Percentiles rank a stretch among this genome's conserved stretches.
phyloP scores from a whole-genome alignment of 2,888 invertebrate genomes.

The Chaetogeoica ovagalla region DNA sequence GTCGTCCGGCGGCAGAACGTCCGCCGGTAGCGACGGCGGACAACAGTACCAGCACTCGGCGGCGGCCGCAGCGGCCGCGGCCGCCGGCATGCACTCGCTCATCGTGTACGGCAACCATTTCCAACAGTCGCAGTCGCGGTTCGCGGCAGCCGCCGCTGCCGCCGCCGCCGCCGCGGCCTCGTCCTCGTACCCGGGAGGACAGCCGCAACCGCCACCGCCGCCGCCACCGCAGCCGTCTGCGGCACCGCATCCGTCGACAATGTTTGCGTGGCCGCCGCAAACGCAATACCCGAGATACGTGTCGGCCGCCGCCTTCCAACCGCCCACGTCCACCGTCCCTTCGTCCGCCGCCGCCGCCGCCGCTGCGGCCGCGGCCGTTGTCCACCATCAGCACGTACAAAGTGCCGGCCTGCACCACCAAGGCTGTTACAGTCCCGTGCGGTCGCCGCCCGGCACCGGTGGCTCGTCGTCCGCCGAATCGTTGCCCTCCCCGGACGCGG shows the following conservation, averaged over 20 bases:
- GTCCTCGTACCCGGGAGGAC: slow-evolving; percentile 54
- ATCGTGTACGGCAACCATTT: slow-evolving; percentile 44
- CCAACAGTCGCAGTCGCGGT: slow-evolving; percentile 66
- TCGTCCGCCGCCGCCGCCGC: slow-evolving; percentile 9
- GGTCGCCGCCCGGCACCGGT: slow-evolving; percentile 35
- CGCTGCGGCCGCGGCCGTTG: background rate
- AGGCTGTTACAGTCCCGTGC: slow-evolving; percentile 46
- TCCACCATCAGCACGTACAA: slow-evolving; percentile 17
- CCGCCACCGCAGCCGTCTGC: slow-evolving; percentile 57
- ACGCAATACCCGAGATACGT: no score
- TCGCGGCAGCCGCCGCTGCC: slow-evolving; percentile 57
- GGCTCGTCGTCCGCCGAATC: slow-evolving; percentile 43
- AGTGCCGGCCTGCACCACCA: background rate
- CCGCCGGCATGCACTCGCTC: slow-evolving; percentile 48
- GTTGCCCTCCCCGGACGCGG: slow-evolving; percentile 40
- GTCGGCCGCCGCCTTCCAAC: slow-evolving; percentile 52
- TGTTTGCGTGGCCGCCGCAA: slow-evolving; percentile 59
- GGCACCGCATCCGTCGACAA: background rate
- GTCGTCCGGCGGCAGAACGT: slow-evolving; percentile 62
- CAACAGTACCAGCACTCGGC: slow-evolving; percentile 61
- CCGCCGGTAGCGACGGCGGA: slow-evolving; percentile 60
- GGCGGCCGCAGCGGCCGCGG: slow-evolving; percentile 32
- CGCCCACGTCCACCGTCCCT: slow-evolving; percentile 58
- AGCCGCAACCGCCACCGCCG: slow-evolving; percentile 34
- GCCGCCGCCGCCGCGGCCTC: slow-evolving; percentile 53